These are phyloP conservation scores for Psephotus haematonotus DNA, from an alignment of 2,113 vertebrate genomes.

Conservation along the genomic window DNA sequence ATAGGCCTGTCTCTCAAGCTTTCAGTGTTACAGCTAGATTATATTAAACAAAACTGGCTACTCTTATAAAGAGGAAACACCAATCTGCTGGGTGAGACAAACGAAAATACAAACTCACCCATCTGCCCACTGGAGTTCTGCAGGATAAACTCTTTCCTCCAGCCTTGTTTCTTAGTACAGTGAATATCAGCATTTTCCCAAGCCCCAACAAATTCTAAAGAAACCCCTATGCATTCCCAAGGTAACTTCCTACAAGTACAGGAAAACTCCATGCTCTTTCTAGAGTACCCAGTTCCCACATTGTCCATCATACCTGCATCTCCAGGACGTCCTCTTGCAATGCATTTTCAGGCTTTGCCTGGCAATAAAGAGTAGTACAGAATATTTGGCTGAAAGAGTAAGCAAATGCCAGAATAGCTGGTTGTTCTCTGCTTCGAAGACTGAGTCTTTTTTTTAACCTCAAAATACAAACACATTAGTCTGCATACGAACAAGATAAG, in stretches of 20 bases:
- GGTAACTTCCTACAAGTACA: neutral
- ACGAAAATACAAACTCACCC: neutral
- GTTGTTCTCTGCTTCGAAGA: neutral
- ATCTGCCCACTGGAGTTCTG: neutral
- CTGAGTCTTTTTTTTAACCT: neutral
- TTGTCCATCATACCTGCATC: neutral
- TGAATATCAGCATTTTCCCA: neutral
- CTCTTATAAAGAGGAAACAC: neutral
- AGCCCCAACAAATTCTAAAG: neutral
- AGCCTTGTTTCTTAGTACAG: neutral
- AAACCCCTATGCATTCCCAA: neutral
- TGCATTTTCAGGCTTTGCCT: neutral
- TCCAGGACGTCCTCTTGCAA: neutral
- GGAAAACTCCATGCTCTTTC: neutral
- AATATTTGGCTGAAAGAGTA: neutral
- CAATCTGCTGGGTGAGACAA: neutral
- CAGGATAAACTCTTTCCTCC: neutral
- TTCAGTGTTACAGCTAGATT: neutral
- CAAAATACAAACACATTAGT: neutral
- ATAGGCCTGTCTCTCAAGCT: neutral
- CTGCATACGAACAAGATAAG: neutral
- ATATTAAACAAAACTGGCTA: neutral
- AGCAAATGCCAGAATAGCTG: neutral
- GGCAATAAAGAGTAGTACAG: neutral
- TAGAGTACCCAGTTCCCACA: fast-evolving